Evolutionary conservation across 2,888 invertebrate species (phyloP).

Genomic region (Drosophila cognata): DNA sequence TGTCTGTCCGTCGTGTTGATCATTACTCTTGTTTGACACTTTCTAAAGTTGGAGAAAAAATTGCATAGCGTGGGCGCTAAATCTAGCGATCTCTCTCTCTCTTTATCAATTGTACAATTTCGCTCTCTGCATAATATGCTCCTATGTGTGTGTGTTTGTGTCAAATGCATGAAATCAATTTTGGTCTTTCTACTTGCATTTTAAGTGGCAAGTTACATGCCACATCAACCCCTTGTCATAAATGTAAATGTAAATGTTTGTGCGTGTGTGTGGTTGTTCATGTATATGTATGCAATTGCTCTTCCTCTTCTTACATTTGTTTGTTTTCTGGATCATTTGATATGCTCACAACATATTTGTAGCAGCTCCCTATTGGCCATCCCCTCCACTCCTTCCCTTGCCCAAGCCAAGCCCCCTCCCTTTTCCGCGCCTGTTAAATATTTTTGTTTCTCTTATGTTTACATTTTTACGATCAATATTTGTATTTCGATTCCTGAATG

Average conservation of each 20-base stretch:
- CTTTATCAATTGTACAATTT: neutral
- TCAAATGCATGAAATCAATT: constrained; percentile 70
- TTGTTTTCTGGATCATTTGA: constrained; percentile 17
- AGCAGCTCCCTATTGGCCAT: constrained; percentile 7
- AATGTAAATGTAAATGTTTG: constrained; percentile 54
- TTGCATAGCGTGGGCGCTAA: constrained; percentile 13
- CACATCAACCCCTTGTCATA: constrained; percentile 32
- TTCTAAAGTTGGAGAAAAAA: constrained; percentile 20
- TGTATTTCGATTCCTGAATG: constrained; percentile 5
- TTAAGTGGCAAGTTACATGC: constrained; percentile 71
- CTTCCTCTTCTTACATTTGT: constrained; percentile 7
- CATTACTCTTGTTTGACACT: constrained; percentile 20
- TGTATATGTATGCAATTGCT: constrained; percentile 7
- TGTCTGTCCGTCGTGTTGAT: neutral
- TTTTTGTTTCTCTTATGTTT: constrained; percentile 18
- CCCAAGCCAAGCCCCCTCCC: constrained; percentile 32
- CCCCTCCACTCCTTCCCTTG: constrained; percentile 22
- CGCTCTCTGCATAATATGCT: neutral
- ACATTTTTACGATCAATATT: constrained; percentile 47
- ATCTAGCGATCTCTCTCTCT: neutral
- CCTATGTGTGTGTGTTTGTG: constrained; percentile 46
- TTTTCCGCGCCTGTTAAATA: constrained; percentile 46
- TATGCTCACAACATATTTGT: constrained; percentile 10
- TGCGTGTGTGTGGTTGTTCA: constrained; percentile 38
- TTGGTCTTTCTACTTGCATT: constrained; percentile 67